Conservation (phyloP, 2,113 vertebrate genomes). For the Vidua chalybeata region DNA sequence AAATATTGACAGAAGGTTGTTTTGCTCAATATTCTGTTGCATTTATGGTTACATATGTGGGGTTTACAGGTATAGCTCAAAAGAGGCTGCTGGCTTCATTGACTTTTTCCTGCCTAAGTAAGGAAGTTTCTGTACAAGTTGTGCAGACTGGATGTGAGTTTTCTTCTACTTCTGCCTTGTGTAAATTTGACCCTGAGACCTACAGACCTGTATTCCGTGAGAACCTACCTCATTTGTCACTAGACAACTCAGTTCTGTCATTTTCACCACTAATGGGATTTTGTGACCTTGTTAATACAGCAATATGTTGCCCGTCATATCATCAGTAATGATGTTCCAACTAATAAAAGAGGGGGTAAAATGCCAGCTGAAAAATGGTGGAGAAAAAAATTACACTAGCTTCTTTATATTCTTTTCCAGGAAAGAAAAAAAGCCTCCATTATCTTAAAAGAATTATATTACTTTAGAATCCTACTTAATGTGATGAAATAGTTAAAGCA, state of each 20-base stretch:
- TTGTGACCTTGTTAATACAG: constrained; percentile 73
- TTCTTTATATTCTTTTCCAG: constrained; percentile 41
- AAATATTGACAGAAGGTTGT: not conserved
- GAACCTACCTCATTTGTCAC: constrained; percentile 56
- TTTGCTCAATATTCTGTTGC: not conserved
- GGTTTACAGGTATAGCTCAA: not conserved
- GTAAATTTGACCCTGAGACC: constrained; percentile 48
- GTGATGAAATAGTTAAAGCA: constrained; percentile 43
- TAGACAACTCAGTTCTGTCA: constrained; percentile 49
- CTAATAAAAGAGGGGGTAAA: not conserved
- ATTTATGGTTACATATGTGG: not conserved
- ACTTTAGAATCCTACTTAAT: constrained; percentile 27
- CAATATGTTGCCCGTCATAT: constrained; percentile 66
- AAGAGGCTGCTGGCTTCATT: not conserved
- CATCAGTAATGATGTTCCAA: constrained; percentile 51
- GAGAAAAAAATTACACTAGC: not conserved
- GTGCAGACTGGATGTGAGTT: not conserved
- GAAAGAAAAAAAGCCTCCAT: constrained; percentile 32
- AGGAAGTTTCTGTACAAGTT: not conserved
- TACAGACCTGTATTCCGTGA: not conserved
- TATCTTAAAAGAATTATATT: constrained; percentile 32
- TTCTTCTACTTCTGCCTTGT: not conserved
- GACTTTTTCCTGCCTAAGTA: not conserved
- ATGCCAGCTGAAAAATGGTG: not conserved
- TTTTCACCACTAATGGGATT: constrained; percentile 73